Base-by-base conservation (phyloP, 2,888 invertebrate genomes). In the Halictus quadricinctus region DNA sequence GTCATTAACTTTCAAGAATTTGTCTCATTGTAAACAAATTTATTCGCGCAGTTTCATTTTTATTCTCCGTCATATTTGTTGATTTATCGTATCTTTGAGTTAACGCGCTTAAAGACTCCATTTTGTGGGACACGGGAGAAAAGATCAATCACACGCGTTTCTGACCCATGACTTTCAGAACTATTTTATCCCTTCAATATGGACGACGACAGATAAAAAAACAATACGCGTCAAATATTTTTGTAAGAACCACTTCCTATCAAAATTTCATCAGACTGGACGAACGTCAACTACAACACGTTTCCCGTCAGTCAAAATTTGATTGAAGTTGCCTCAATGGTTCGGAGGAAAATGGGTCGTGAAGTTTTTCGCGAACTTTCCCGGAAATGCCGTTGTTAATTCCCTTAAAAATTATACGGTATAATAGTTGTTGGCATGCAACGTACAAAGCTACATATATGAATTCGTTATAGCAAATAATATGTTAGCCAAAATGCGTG, bases 281-380 rank as follows among this genome's bases (percentile, higher is more conserved):
- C 64, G 29, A 18, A 64, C 29, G 64, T 64, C 64, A 29, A 29
- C 29, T 64, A 15, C 64, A 58, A 21, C 58, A 29, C 29, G 25
- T 15, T 64, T 64, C 64, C 29, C 15, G 29, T 64, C 64, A 7
- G 29, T 64, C 64, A 29, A 29, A 64, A 29, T 29, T 64, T 64
- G 64, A 64, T 64, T 64, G 64, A 64, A 64, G 64, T 64, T 64
- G 29, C 64, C 29, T 29, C 2, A 64, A 64, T 29, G 25, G 64
- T 29, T 7, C 15, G 29, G 13, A 15, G 15, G 7, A 64, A 64
- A 64, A 15, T 15, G 29, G 29, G 2, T 18, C 15, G 64, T 15
- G 64, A 64, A 64, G 64, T 64, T 64, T 64, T 64, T 15, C 54
- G 29, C n/a, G n/a, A n/a, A 58, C n/a, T 58, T 58, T 58, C n/a